Evolutionary conservation across 2,113 vertebrate species (phyloP).

Genomic region (Antigone vipio): DNA sequence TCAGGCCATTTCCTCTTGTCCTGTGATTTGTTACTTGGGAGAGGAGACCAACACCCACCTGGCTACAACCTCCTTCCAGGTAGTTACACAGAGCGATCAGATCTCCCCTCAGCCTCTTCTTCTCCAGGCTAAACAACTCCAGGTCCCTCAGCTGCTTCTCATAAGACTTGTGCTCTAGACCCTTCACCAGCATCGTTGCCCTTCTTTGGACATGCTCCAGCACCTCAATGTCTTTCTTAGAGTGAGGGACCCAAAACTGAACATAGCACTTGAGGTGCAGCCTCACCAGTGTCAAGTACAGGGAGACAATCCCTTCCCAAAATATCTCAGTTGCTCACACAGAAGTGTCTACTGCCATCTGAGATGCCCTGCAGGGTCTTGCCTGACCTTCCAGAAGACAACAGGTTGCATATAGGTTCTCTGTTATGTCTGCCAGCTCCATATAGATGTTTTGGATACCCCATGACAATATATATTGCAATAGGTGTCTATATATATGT

Average conservation of each 20-base stretch:
- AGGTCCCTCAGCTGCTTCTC: neutral
- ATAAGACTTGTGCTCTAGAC: neutral
- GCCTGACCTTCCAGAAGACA: neutral
- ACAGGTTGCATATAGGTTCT: neutral
- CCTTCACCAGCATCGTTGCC: neutral
- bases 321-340: neutral
- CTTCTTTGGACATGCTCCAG: accelerated
- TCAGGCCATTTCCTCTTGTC: no score
- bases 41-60: no score
- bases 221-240: neutral
- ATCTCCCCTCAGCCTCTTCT: no score
- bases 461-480: neutral
- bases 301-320: neutral
- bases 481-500: neutral
- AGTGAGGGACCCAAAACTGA: neutral
- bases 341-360: neutral
- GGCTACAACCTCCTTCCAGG: no score
- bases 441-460: neutral
- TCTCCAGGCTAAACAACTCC: accelerated
- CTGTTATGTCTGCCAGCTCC: neutral
- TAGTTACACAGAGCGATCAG: no score
- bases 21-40: no score
- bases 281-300: neutral
- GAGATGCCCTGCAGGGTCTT: neutral
- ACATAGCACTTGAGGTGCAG: accelerated